A percentile compares a stretch with the other conserved stretches of the same genome.
phyloP scores from a whole-genome alignment of 2,113 vertebrate genomes.

The Ictidomys tridecemlineatus region DNA sequence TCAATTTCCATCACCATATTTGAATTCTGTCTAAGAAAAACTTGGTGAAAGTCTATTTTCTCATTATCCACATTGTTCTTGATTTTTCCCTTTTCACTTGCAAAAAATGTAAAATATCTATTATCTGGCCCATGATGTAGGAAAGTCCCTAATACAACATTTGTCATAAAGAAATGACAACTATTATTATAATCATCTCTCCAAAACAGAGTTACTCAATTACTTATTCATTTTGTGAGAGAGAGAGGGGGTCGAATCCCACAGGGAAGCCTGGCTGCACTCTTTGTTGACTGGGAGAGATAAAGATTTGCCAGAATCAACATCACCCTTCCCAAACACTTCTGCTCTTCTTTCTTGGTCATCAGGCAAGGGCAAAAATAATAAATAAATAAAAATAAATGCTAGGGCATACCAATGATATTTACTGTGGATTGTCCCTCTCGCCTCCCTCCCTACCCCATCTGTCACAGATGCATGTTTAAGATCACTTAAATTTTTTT shows the following conservation, averaged over 20 bases:
- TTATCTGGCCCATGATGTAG: background rate
- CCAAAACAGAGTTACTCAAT: constrained; percentile 40
- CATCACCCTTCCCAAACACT: background rate
- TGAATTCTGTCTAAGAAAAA: background rate
- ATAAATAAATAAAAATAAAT: background rate
- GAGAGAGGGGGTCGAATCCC: background rate
- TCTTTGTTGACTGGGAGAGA: constrained; percentile 61
- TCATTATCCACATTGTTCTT: background rate
- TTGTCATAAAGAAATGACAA: background rate
- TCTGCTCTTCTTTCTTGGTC: constrained; percentile 20
- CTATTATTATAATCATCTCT: background rate
- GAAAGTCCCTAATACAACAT: background rate
- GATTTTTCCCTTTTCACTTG: background rate
- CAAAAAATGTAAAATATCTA: constrained; percentile 43
- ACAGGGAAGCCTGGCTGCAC: constrained; percentile 30
- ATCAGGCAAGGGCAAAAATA: constrained; percentile 29
- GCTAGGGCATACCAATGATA: background rate
- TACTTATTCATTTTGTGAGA: background rate
- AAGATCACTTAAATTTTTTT: background rate
- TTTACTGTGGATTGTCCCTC: background rate
- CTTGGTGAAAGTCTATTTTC: background rate
- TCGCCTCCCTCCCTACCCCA: background rate
- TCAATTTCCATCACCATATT: background rate
- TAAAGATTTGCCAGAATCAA: constrained; percentile 39
- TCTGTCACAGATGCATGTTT: background rate